Evolutionary conservation across 2,113 vertebrate species (phyloP).

Genomic region (Channa argus): DNA sequence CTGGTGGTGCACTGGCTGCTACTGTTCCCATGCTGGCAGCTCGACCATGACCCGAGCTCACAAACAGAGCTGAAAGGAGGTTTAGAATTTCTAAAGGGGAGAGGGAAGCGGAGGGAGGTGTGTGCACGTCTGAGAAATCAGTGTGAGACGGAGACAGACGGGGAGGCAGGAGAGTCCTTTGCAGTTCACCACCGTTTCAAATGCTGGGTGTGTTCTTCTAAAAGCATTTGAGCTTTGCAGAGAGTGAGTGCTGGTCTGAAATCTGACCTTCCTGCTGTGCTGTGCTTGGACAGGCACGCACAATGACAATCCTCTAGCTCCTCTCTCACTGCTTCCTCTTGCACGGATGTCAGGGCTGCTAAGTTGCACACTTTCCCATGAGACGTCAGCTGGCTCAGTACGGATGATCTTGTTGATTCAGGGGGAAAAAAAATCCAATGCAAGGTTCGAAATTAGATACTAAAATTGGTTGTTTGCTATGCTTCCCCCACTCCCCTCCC

Average conservation of each 20-base stretch:
- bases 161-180: conserved; percentile 29
- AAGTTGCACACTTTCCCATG: conserved; percentile 9
- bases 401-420: not conserved
- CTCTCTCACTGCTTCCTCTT: conserved; percentile 15
- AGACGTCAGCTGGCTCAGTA: conserved; percentile 7
- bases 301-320: conserved; percentile 32
- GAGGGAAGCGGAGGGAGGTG: conserved; percentile 20
- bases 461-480: too few relatives aligned
- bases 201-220: conserved; percentile 38
- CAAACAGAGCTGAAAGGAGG: conserved; percentile 54
- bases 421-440: not conserved
- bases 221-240: conserved; percentile 39
- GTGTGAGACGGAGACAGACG: conserved; percentile 16
- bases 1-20: conserved; percentile 35
- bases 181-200: conserved; percentile 36
- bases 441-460: not conserved
- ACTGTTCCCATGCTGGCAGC: conserved; percentile 60
- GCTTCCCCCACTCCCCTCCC: too few relatives aligned
- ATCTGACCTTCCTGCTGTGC: conserved; percentile 45
- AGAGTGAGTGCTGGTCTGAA: conserved; percentile 40
- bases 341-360: conserved; percentile 11
- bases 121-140: conserved; percentile 17
- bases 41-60: conserved; percentile 52
- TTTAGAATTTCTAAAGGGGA: conserved; percentile 52
- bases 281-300: conserved; percentile 29